A percentile compares a stretch with the other conserved stretches of the same genome.
phyloP scores from a whole-genome alignment of 53 echinoderm and acorn worm genomes.

The Zoroaster sp. region DNA sequence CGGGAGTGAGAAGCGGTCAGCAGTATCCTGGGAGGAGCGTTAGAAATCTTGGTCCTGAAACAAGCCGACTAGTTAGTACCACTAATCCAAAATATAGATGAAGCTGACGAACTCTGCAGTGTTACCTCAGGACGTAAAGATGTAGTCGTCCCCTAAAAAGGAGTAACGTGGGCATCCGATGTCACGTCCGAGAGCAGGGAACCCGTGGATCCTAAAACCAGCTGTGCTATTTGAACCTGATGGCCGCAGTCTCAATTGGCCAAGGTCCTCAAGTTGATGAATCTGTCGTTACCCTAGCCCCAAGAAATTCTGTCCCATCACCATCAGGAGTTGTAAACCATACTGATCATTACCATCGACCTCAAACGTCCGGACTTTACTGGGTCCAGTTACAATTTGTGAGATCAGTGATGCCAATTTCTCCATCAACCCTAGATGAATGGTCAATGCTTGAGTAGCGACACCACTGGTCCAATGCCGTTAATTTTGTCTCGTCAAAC shows the following conservation, averaged over 20 bases:
- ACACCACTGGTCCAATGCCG: not conserved
- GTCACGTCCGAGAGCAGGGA: constrained; percentile 18
- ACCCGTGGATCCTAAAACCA: not conserved
- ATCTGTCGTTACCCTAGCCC: not conserved
- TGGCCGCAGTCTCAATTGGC: not conserved
- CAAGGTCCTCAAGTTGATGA: not conserved
- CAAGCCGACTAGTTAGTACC: constrained; percentile 11
- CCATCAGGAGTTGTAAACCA: constrained; percentile 19
- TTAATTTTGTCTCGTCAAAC: not conserved
- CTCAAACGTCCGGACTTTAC: not conserved
- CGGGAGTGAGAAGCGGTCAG: not conserved
- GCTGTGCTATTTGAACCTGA: constrained; percentile 38
- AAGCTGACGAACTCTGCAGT: constrained; percentile 6
- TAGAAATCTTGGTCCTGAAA: not conserved
- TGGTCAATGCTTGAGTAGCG: not conserved
- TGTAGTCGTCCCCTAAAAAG: not conserved
- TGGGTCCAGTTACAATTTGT: no score
- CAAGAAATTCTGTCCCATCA: not conserved
- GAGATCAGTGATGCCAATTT: not conserved
- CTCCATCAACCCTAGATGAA: not conserved
- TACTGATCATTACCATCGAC: not conserved
- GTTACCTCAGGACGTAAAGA: constrained; percentile 11
- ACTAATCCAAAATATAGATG: constrained; percentile 6
- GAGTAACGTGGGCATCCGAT: constrained; percentile 4
- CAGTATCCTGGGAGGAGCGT: not conserved